phyloP scores from a whole-genome alignment of 2,888 invertebrate genomes.

The Priocnemis perturbator region DNA sequence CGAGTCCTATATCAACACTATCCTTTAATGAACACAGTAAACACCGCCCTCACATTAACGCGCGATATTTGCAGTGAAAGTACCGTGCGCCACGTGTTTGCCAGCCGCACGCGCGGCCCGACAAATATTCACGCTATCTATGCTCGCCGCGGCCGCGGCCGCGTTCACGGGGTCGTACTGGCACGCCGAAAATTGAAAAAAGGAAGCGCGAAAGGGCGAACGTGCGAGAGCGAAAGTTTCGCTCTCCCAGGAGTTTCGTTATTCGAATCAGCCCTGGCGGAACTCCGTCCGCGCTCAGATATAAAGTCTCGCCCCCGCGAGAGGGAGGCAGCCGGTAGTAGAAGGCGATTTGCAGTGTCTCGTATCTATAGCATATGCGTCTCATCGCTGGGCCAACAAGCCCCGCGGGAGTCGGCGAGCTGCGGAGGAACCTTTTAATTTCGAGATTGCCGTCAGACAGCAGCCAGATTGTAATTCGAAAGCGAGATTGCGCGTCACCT shows the following conservation, averaged over 20 bases:
- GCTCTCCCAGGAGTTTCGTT: conserved; percentile 26
- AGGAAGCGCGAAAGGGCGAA: not conserved
- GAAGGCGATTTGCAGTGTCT: conserved; percentile 33
- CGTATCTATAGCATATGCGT: conserved; percentile 27
- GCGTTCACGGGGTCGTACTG: not conserved
- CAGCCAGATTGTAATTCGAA: not conserved
- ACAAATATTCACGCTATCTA: too few species aligned
- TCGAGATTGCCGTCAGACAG: not conserved
- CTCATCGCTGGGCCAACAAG: conserved; percentile 24
- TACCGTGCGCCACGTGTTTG: too few species aligned
- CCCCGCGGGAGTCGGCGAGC: not conserved
- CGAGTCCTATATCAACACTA: too few species aligned
- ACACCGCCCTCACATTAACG: too few species aligned
- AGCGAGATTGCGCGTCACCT: not conserved
- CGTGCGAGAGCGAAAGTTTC: conserved; percentile 33
- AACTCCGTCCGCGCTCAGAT: conserved; percentile 33
- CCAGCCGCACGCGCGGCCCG: too few species aligned
- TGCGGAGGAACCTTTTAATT: conserved; percentile 6
- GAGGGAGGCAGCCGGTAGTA: conserved; percentile 28
- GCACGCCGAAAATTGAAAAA: conserved; percentile 6
- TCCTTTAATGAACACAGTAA: too few species aligned
- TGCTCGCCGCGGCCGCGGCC: too few species aligned
- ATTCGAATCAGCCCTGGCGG: conserved; percentile 26
- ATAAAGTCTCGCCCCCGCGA: conserved; percentile 39
- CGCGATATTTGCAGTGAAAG: too few species aligned